phyloP scores from a whole-genome alignment of 2,113 vertebrate species.

The Microcebus ravelobensis region DNA sequence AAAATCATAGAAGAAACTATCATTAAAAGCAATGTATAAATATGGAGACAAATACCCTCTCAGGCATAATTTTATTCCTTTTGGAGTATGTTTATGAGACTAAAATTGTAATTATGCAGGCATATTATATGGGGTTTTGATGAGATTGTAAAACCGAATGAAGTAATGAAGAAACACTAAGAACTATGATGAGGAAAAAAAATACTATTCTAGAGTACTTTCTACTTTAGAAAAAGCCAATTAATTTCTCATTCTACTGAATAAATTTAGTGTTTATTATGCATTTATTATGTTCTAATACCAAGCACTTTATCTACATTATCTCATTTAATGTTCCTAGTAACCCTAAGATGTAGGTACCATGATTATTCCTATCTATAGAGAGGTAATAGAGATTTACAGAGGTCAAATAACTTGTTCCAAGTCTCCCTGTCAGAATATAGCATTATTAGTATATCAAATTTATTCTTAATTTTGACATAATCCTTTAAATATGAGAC shows the following conservation, averaged over 20 bases:
- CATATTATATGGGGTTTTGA: neutral
- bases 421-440: neutral
- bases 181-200: neutral
- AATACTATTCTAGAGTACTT: neutral
- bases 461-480: neutral
- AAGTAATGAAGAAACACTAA: neutral
- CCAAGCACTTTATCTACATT: neutral
- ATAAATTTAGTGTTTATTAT: neutral
- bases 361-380: neutral
- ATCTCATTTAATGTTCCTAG: neutral
- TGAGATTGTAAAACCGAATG: neutral
- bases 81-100: neutral
- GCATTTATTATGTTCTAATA: neutral
- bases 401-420: neutral
- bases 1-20: neutral
- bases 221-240: neutral
- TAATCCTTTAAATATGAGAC: neutral
- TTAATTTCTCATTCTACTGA: neutral
- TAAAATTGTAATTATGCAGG: neutral
- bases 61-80: conserved; percentile 9
- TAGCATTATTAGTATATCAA: neutral
- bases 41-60: neutral
- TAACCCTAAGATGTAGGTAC: neutral
- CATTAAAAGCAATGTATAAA: neutral
- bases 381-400: neutral